A percentile compares a stretch with the other conserved stretches of the same genome.
These are phyloP conservation scores for Leucoma salicis DNA, from an alignment of 2,888 invertebrate genomes.

Conservation along the genomic window DNA sequence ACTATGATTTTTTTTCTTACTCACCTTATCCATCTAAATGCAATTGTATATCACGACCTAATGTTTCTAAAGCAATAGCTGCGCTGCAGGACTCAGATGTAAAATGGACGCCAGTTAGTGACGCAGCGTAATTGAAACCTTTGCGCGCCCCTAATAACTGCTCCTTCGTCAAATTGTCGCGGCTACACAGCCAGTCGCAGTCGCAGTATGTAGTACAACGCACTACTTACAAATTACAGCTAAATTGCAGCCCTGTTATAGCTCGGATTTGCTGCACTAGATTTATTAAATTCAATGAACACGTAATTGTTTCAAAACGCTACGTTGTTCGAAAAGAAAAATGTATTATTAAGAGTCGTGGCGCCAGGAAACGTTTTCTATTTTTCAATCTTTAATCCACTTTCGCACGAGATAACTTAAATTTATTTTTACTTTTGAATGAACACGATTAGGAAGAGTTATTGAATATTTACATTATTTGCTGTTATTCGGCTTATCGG, in stretches of 20 bases:
- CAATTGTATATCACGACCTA: background rate
- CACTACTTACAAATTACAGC: slow-evolving; percentile 26
- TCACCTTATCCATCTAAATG: no score
- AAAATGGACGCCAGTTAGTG: slow-evolving; percentile 22
- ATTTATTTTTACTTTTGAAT: slow-evolving; percentile 2
- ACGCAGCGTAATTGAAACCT: slow-evolving; percentile 34
- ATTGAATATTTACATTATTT: no score
- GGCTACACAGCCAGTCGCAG: slow-evolving; percentile 19
- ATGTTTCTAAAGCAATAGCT: no score
- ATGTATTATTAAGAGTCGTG: slow-evolving; percentile 16
- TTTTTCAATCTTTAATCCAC: slow-evolving; percentile 9
- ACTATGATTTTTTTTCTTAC: no score
- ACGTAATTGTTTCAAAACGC: slow-evolving; percentile 27
- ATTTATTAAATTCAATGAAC: slow-evolving; percentile 23
- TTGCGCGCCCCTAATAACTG: slow-evolving; percentile 22
- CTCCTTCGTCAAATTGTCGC: slow-evolving; percentile 11
- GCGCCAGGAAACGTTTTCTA: slow-evolving; percentile 9
- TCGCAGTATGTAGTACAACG: no score
- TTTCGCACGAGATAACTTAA: slow-evolving; percentile 9
- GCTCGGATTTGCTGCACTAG: slow-evolving; percentile 15
- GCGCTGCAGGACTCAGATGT: slow-evolving; percentile 10
- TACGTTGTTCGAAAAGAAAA: slow-evolving; percentile 17
- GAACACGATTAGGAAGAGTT: slow-evolving; percentile 5
- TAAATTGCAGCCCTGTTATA: slow-evolving; percentile 33
- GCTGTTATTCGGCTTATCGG: no score